A percentile compares a stretch with the other conserved stretches of the same genome.
Conservation (phyloP, 2,113 vertebrate genomes). For the Dicentrarchus labrax region DNA sequence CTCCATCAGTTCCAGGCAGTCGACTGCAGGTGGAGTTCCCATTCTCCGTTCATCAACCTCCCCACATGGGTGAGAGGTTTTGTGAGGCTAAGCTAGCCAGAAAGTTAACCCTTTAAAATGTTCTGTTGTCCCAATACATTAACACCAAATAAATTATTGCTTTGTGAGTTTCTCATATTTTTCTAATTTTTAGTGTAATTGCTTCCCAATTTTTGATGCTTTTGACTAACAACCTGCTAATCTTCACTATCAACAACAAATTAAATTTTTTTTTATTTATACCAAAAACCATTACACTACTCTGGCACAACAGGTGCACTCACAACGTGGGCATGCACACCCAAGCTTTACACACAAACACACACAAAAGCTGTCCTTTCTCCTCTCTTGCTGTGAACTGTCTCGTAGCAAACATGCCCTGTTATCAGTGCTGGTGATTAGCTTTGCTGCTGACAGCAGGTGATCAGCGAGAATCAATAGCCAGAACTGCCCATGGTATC, state of each 20-base stretch:
- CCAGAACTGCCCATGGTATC: slow-evolving; percentile 30
- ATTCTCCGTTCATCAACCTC: too few relatives aligned
- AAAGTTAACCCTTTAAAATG: too few relatives aligned
- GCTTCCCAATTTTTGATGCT: background rate
- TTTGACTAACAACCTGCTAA: background rate
- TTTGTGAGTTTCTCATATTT: too few relatives aligned
- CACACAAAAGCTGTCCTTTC: background rate
- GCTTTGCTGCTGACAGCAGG: slow-evolving; percentile 55
- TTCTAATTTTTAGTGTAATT: background rate
- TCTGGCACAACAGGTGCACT: background rate
- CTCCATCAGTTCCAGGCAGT: too few relatives aligned
- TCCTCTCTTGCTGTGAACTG: slow-evolving; percentile 12
- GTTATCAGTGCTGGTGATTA: slow-evolving; percentile 48
- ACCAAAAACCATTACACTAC: background rate
- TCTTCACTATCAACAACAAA: background rate
- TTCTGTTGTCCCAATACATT: too few relatives aligned
- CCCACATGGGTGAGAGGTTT: too few relatives aligned
- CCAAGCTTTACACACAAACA: background rate
- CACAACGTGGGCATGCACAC: background rate
- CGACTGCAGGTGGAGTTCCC: too few relatives aligned
- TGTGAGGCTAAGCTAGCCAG: too few relatives aligned
- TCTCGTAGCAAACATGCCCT: slow-evolving; percentile 38
- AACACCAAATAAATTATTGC: too few relatives aligned
- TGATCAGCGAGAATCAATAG: slow-evolving; percentile 59
- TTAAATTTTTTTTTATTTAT: too few relatives aligned